These are phyloP conservation scores for Andrena haemorrhoa DNA, from an alignment of 2,888 invertebrate genomes.

Conservation along the genomic window DNA sequence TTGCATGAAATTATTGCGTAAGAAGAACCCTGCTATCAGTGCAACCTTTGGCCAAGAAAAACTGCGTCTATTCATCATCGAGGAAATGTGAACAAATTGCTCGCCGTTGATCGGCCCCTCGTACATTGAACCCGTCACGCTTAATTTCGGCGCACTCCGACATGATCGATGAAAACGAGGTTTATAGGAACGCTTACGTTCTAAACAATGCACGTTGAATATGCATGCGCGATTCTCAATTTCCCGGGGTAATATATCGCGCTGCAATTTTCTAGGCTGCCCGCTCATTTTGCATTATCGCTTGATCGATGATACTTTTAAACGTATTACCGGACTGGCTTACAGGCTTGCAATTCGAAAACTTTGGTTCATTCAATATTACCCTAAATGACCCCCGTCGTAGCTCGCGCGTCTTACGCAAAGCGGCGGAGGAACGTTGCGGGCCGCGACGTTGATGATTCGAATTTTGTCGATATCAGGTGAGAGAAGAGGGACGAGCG, in stretches of 20 bases:
- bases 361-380: background rate
- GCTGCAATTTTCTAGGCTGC: slow-evolving; percentile 46
- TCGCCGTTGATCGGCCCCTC: background rate
- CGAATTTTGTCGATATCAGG: background rate
- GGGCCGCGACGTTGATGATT: background rate
- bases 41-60: background rate
- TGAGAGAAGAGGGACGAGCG: background rate
- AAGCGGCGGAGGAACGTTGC: background rate
- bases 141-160: slow-evolving; percentile 27
- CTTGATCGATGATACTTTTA: slow-evolving; percentile 49
- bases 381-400: background rate
- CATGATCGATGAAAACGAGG: slow-evolving; percentile 58
- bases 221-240: slow-evolving; percentile 53
- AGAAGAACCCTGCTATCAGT: background rate
- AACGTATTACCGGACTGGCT: slow-evolving; percentile 20
- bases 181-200: slow-evolving; percentile 54
- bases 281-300: background rate
- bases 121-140: slow-evolving; percentile 38
- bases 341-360: slow-evolving; percentile 21
- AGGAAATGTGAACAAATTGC: slow-evolving; percentile 38
- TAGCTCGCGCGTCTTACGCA: too few species aligned
- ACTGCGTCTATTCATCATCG: background rate
- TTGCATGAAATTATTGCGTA: background rate
- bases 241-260: slow-evolving; percentile 48
- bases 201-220: slow-evolving; percentile 58